Conservation (phyloP, 1,140 invertebrate species). For the Calosoma granatense region DNA sequence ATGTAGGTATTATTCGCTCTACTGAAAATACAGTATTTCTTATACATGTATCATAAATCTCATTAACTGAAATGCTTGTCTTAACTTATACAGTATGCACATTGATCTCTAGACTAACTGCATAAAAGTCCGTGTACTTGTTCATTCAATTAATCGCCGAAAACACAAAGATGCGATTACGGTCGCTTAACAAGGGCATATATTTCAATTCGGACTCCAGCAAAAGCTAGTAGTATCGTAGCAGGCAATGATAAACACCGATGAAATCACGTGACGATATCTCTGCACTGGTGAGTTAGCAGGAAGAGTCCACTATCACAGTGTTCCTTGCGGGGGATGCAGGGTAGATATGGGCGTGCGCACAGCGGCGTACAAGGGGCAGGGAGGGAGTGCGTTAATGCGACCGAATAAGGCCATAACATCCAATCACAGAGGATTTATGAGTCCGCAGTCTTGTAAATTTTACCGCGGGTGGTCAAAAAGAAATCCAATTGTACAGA, state of each 20-base stretch:
- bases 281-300: too few species aligned
- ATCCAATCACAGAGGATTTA: constrained; percentile 6
- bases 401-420: not conserved
- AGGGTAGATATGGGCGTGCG: too few species aligned
- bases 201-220: not conserved
- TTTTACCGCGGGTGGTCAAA: constrained; percentile 5
- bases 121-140: not conserved
- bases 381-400: not conserved
- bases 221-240: too few species aligned
- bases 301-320: not conserved
- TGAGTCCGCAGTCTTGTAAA: not conserved
- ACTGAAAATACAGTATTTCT: too few species aligned
- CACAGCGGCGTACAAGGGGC: too few species aligned
- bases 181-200: not conserved
- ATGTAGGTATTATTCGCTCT: too few species aligned
- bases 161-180: not conserved
- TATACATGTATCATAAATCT: too few species aligned
- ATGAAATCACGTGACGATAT: not conserved
- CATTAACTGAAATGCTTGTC: too few species aligned
- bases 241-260: not conserved
- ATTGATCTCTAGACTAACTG: too few species aligned
- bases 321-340: too few species aligned
- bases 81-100: too few species aligned
- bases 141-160: not conserved
- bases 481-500: constrained; percentile 2